These are phyloP conservation scores for Cremastinae sp. DNA, from an alignment of 2,888 invertebrate genomes.

Conservation along the genomic window DNA sequence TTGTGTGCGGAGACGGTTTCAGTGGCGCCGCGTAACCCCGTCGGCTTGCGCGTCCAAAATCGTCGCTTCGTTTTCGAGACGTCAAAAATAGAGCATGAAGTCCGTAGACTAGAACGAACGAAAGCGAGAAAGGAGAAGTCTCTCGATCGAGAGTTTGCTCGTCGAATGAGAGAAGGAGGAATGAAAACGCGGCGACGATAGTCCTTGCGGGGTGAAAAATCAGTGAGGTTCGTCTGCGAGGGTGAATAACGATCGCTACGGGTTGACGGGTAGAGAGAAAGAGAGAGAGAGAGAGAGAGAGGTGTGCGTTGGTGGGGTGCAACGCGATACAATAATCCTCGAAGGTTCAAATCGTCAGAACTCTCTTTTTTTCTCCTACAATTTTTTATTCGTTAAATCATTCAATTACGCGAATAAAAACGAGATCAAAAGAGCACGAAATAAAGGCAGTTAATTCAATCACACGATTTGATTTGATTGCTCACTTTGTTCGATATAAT, in stretches of 20 bases:
- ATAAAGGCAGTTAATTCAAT: too few species aligned
- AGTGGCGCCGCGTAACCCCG: conserved; percentile 67
- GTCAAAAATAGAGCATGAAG: background rate
- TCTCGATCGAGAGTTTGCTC: background rate
- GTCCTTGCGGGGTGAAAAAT: conserved; percentile 1
- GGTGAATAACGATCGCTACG: conserved; percentile 59
- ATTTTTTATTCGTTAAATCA: background rate
- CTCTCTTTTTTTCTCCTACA: background rate
- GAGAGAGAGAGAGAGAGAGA: conserved; percentile 29
- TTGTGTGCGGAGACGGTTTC: conserved; percentile 63
- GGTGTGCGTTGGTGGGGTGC: conserved; percentile 41
- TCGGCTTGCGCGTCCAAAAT: conserved; percentile 60
- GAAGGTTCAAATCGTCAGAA: conserved; percentile 28
- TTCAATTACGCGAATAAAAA: background rate
- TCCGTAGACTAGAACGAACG: background rate
- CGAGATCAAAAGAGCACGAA: too few species aligned
- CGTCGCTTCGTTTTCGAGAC: conserved; percentile 26
- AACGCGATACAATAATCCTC: conserved; percentile 36
- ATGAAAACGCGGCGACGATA: background rate
- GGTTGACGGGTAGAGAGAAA: conserved; percentile 16
- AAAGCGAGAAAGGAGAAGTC: background rate
- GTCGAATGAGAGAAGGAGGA: background rate
- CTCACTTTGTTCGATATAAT: too few species aligned
- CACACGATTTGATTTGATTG: too few species aligned
- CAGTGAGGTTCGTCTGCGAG: conserved; percentile 39